Percentiles rank a stretch among this genome's conserved stretches.
phyloP scores from a whole-genome alignment of 2,113 vertebrate genomes.

The Nesoenas mayeri region DNA sequence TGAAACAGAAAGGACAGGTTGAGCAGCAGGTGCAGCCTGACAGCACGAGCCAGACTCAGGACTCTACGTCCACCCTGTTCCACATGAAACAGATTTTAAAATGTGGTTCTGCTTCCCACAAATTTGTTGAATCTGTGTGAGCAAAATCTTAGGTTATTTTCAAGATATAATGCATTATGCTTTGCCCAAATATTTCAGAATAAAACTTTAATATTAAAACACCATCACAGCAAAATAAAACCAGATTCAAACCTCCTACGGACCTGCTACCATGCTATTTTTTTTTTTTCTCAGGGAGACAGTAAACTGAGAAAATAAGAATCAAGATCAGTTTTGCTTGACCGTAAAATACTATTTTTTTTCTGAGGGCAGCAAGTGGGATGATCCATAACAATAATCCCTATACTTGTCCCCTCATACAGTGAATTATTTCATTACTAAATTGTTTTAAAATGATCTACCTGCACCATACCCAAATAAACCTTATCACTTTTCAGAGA shows the following conservation, averaged over 20 bases:
- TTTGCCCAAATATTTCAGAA: background rate
- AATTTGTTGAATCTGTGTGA: background rate
- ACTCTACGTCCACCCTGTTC: rapidly evolving
- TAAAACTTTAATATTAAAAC: background rate
- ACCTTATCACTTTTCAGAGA: background rate
- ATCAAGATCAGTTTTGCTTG: background rate
- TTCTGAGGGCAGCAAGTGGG: no score
- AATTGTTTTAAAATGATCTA: background rate
- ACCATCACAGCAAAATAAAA: background rate
- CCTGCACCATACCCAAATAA: background rate
- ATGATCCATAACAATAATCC: background rate
- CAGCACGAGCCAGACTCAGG: rapidly evolving
- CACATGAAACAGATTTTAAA: background rate
- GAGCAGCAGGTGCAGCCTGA: background rate
- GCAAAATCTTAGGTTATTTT: background rate
- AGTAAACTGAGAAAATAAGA: background rate
- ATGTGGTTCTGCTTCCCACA: background rate
- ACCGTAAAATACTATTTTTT: background rate
- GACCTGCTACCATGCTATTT: background rate
- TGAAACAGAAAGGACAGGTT: constrained; percentile 49
- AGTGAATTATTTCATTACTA: background rate
- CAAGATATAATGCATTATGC: background rate
- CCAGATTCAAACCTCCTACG: background rate
- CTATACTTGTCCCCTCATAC: background rate
- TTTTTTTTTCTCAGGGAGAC: background rate